phyloP scores from a whole-genome alignment of 2,113 vertebrate genomes.

The Hystrix brachyura region DNA sequence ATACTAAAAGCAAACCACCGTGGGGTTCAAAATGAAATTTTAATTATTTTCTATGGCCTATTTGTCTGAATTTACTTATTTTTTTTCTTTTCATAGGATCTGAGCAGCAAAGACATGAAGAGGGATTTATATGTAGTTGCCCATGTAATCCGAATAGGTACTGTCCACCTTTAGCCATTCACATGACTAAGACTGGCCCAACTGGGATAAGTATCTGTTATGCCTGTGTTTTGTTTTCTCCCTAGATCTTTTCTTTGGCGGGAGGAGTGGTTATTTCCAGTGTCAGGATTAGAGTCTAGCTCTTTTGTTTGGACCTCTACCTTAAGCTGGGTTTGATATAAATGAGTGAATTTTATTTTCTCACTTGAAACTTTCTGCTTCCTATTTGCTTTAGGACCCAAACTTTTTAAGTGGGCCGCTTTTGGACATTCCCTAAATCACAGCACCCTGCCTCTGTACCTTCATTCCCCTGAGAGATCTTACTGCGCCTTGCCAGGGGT shows the following conservation, averaged over 20 bases:
- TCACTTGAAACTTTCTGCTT: constrained; percentile 20
- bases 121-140: constrained; percentile 97
- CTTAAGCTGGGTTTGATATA: constrained; percentile 47
- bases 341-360: background rate
- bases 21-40: constrained; percentile 44
- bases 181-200: background rate
- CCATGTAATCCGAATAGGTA: constrained; percentile 97
- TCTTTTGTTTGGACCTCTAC: background rate
- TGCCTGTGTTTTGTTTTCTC: background rate
- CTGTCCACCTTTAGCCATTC: constrained; percentile 74
- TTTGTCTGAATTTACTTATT: constrained; percentile 58
- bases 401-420: background rate
- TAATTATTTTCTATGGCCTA: constrained; percentile 46
- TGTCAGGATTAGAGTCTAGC: background rate
- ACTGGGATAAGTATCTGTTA: background rate
- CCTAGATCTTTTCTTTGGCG: background rate
- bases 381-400: constrained; percentile 21
- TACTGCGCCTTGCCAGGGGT: background rate
- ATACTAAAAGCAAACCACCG: constrained; percentile 13
- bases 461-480: background rate
- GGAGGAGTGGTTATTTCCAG: background rate
- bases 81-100: constrained; percentile 90
- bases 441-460: background rate
- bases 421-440: background rate
- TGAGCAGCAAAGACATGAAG: constrained; percentile 98